phyloP scores from a whole-genome alignment of 64 coral and sea anemone genomes.

The Actinia equina region DNA sequence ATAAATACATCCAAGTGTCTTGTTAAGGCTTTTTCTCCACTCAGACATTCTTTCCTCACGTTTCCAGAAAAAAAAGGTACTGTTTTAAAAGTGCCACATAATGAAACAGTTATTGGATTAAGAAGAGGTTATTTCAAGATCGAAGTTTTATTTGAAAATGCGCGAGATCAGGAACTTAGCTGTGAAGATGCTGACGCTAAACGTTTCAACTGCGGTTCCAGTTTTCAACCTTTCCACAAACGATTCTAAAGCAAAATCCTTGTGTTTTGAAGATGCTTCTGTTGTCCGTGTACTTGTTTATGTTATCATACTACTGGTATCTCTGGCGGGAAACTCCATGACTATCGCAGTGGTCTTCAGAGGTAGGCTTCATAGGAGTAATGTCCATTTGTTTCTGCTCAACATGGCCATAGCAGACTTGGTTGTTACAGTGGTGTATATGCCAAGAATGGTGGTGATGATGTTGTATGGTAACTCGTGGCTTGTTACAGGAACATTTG shows the following conservation, averaged over 20 bases:
- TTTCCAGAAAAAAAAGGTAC: too few species aligned
- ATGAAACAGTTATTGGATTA: background rate
- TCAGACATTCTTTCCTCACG: too few species aligned
- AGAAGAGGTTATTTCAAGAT: background rate
- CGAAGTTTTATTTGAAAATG: background rate
- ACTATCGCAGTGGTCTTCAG: background rate
- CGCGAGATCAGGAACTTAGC: background rate
- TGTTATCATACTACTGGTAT: background rate
- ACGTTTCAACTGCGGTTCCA: background rate
- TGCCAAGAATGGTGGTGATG: slow-evolving; percentile 19
- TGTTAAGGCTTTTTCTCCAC: too few species aligned
- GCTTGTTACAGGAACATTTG: slow-evolving; percentile 4
- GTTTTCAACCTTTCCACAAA: background rate
- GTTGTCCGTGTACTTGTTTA: background rate
- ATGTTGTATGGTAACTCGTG: background rate
- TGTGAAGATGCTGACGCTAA: background rate
- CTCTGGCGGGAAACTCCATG: slow-evolving; percentile 5
- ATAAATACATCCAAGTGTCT: too few species aligned
- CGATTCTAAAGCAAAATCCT: background rate
- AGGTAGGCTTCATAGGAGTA: background rate
- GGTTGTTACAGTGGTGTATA: slow-evolving; percentile 16
- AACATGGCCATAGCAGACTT: slow-evolving; percentile 29
- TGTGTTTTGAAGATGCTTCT: background rate
- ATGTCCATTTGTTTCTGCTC: background rate
- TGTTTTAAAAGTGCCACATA: background rate